Evolutionary conservation across 2,113 vertebrate species (phyloP).

Genomic region (Galemys pyrenaicus): DNA sequence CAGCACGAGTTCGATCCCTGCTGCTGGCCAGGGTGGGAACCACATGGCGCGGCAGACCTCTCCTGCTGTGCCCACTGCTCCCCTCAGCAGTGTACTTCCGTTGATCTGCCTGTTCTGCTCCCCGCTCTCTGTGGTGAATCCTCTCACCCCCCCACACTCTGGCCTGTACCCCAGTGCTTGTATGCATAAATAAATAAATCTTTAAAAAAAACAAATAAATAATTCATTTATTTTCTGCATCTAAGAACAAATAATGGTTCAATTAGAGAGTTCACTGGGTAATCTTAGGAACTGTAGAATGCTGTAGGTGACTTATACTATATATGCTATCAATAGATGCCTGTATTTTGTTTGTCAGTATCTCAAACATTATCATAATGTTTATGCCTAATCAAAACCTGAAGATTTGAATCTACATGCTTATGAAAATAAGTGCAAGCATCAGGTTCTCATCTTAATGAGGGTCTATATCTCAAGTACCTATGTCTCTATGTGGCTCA

Average conservation of each 20-base stretch:
- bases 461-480: background rate
- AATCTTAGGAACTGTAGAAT: background rate
- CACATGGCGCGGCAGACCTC: too few relatives aligned
- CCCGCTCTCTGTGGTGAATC: too few relatives aligned
- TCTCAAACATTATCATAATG: background rate
- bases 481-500: background rate
- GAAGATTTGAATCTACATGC: background rate
- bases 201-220: too few relatives aligned
- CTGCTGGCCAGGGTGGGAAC: too few relatives aligned
- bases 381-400: background rate
- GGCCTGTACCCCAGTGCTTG: too few relatives aligned
- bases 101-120: too few relatives aligned
- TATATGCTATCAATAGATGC: background rate
- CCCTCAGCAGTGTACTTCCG: too few relatives aligned
- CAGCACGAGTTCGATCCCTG: too few relatives aligned
- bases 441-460: background rate
- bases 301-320: background rate
- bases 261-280: background rate
- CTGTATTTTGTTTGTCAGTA: background rate
- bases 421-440: constrained; percentile 14
- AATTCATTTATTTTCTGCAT: constrained; percentile 1
- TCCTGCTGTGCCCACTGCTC: too few relatives aligned
- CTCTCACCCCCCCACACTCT: too few relatives aligned
- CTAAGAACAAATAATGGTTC: background rate
- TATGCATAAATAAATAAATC: too few relatives aligned